phyloP scores from a whole-genome alignment of 2,113 vertebrate species.

The Pteruthius melanotis region DNA sequence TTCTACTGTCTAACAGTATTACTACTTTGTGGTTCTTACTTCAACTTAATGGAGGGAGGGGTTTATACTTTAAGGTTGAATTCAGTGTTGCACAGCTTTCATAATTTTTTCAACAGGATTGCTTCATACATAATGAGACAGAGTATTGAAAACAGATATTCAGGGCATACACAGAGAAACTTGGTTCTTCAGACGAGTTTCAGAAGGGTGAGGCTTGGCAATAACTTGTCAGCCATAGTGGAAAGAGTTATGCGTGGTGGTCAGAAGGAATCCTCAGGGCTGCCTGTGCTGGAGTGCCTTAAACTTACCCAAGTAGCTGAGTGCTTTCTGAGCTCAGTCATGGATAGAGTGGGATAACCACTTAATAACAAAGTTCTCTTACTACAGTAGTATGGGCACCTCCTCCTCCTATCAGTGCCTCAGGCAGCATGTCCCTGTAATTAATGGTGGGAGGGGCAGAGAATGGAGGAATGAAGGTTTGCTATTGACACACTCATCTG shows the following conservation, averaged over 20 bases:
- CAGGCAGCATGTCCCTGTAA: neutral
- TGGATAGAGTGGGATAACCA: neutral
- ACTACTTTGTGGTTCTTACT: neutral
- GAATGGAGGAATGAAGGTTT: neutral
- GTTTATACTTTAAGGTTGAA: neutral
- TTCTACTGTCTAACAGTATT: neutral
- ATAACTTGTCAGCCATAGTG: neutral
- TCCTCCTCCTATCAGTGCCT: neutral
- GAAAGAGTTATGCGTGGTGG: constrained; percentile 1
- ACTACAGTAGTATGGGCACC: neutral
- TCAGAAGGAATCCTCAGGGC: neutral
- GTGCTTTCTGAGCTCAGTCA: neutral
- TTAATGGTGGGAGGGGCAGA: neutral
- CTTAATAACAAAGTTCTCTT: neutral
- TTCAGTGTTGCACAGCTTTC: neutral
- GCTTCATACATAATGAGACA: neutral
- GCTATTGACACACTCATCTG: neutral
- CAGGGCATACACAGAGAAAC: neutral
- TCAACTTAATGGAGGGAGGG: neutral
- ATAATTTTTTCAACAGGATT: neutral
- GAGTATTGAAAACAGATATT: neutral
- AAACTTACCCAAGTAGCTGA: neutral
- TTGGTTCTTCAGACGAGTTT: neutral
- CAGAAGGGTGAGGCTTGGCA: neutral
- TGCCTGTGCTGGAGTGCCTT: neutral